Conservation (phyloP, 2,888 invertebrate genomes). For the Cephus pulcher region DNA sequence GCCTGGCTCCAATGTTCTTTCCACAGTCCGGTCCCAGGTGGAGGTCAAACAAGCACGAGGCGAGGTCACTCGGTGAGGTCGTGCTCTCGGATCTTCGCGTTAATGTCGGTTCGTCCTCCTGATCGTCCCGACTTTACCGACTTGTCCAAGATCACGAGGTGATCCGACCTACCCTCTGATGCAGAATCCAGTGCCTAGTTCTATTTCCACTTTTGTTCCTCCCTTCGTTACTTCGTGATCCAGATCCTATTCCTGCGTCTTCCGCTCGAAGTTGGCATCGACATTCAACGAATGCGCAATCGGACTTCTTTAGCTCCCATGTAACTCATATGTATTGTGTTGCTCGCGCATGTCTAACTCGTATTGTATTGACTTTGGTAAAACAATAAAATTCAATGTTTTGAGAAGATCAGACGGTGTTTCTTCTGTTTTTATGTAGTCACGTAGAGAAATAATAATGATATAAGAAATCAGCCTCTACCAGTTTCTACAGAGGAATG, state of each 20-base stretch:
- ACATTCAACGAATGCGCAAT: neutral
- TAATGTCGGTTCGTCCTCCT: neutral
- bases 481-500: neutral
- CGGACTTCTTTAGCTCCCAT: conserved; percentile 4
- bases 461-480: neutral
- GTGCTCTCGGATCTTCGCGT: neutral
- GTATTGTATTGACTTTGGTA: neutral
- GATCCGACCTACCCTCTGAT: neutral
- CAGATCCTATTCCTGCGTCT: neutral
- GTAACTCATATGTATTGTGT: conserved; percentile 18
- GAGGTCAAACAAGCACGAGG: neutral
- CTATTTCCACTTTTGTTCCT: neutral
- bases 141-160: neutral
- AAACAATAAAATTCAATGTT: neutral
- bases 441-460: neutral
- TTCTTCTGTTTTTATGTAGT: neutral
- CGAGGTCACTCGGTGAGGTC: neutral
- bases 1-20: neutral
- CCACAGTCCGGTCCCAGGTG: neutral
- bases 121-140: neutral
- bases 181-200: neutral
- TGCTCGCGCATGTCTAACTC: neutral
- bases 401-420: neutral
- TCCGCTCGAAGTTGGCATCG: too few relatives aligned
- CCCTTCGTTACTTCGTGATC: neutral